These are phyloP conservation scores for Panthera tigris DNA, from an alignment of 2,113 vertebrate genomes.

Conservation along the genomic window DNA sequence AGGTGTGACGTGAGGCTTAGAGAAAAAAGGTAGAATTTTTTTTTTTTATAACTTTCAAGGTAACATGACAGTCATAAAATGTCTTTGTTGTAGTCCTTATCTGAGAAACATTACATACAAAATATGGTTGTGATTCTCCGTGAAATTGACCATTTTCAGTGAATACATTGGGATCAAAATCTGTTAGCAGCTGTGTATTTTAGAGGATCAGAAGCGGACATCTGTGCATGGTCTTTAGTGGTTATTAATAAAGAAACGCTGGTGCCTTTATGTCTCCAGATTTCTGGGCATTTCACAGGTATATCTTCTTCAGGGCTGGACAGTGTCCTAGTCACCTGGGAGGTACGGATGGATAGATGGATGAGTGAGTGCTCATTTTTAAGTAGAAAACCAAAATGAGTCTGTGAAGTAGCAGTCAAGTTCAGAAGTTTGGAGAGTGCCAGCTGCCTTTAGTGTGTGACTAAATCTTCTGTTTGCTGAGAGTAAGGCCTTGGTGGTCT, in stretches of 20 bases:
- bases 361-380: background rate
- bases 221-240: accelerated
- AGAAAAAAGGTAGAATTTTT: background rate
- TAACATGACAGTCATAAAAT: background rate
- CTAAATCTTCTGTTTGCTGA: background rate
- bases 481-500: background rate
- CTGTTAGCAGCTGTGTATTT: background rate
- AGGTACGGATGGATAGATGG: accelerated
- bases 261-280: background rate
- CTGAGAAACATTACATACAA: accelerated
- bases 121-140: background rate
- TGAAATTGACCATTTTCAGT: background rate
- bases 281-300: accelerated
- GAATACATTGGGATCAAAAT: background rate
- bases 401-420: background rate
- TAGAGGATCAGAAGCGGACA: background rate
- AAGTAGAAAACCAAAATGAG: background rate
- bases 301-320: background rate
- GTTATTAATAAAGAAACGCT: background rate
- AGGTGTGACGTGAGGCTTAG: background rate
- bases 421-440: background rate
- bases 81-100: background rate
- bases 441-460: no score
- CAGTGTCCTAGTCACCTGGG: accelerated
- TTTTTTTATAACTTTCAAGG: background rate